phyloP scores from a whole-genome alignment of 2,113 vertebrate genomes.

The Ctenomys sociabilis region DNA sequence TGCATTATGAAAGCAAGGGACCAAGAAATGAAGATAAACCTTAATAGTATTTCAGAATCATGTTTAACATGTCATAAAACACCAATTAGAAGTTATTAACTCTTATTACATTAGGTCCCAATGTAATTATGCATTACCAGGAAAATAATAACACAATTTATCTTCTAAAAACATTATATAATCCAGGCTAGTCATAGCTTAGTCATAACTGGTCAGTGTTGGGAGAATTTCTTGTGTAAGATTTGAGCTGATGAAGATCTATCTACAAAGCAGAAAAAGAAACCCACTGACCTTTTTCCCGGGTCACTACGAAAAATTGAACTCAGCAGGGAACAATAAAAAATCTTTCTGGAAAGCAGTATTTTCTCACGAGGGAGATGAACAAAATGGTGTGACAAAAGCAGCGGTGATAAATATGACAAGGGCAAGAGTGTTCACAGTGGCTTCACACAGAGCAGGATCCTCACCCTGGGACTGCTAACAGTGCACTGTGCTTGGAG shows the following conservation, averaged over 20 bases:
- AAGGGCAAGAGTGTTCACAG: neutral
- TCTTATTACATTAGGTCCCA: slow-evolving; percentile 42
- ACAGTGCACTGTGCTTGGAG: slow-evolving; percentile 19
- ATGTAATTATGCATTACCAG: slow-evolving; percentile 8
- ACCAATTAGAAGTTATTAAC: slow-evolving; percentile 36
- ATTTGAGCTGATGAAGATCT: neutral
- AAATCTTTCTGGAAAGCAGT: neutral
- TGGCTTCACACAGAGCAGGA: slow-evolving; percentile 60
- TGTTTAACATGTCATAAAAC: slow-evolving; percentile 22
- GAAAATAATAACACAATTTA: slow-evolving; percentile 40
- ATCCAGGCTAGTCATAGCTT: neutral
- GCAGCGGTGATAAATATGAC: slow-evolving; percentile 8
- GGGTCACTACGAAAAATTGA: neutral
- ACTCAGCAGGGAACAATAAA: neutral
- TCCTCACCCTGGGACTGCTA: neutral
- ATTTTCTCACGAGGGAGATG: slow-evolving; percentile 9
- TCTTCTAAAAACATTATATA: slow-evolving; percentile 14
- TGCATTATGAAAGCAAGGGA: neutral
- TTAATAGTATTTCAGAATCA: slow-evolving; percentile 35
- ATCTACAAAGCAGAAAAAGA: neutral
- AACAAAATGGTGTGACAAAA: slow-evolving; percentile 22
- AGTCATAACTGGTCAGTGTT: neutral
- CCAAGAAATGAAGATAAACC: neutral
- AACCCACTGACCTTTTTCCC: neutral
- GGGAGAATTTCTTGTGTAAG: neutral